These are phyloP conservation scores for Gortyna flavago DNA, from an alignment of 2,888 invertebrate genomes.

Conservation along the genomic window DNA sequence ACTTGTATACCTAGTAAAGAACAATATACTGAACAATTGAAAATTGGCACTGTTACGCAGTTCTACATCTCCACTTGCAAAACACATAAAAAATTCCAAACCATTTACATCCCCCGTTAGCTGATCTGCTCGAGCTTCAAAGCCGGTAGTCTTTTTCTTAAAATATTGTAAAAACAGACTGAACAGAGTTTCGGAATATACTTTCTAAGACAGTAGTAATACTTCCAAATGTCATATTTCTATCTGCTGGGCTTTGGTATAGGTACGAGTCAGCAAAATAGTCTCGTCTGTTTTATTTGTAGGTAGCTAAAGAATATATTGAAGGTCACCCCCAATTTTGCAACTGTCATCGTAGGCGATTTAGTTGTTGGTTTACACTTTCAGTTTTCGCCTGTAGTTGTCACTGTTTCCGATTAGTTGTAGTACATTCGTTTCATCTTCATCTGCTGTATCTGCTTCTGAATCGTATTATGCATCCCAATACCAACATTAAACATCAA, in stretches of 20 bases:
- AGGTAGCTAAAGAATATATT: neutral
- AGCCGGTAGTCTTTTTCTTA: neutral
- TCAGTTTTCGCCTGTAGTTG: neutral
- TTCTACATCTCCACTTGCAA: neutral
- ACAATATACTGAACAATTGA: conserved; percentile 17
- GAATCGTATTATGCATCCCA: neutral
- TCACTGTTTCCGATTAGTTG: neutral
- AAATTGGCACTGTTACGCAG: neutral
- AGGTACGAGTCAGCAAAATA: neutral
- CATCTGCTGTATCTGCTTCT: neutral
- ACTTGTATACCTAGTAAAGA: conserved; percentile 33
- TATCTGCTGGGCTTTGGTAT: neutral
- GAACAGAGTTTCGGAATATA: neutral
- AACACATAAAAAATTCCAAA: neutral
- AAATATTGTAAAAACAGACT: neutral
- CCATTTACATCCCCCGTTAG: too few relatives aligned
- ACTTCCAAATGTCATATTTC: neutral
- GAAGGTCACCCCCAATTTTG: neutral
- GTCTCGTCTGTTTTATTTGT: neutral
- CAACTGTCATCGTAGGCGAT: neutral
- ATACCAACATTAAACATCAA: neutral
- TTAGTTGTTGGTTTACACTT: neutral
- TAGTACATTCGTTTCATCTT: neutral
- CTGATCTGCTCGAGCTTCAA: neutral
- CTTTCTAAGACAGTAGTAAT: too few relatives aligned